phyloP scores from a whole-genome alignment of 2,888 invertebrate species.

The Polydrusus pterygomalis region DNA sequence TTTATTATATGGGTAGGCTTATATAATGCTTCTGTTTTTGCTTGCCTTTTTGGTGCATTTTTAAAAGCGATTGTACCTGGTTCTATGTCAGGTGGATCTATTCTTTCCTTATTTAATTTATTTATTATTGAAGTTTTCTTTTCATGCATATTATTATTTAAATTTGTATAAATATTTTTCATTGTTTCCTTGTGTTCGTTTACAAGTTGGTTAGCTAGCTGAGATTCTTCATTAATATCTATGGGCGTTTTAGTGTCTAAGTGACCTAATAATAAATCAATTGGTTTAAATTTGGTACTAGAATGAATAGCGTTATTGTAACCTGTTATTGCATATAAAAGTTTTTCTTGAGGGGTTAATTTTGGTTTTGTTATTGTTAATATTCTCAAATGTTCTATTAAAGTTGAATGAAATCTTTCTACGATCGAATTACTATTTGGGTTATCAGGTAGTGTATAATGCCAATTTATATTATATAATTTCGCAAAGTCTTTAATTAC shows the following conservation, averaged over 20 bases:
- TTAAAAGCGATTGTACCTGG: not conserved
- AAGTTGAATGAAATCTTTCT: constrained; percentile 18
- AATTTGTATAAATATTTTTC: not conserved
- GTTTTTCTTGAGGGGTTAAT: constrained; percentile 20
- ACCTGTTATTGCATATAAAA: not conserved
- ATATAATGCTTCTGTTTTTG: not conserved
- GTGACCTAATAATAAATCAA: constrained; percentile 9
- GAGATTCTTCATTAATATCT: not conserved
- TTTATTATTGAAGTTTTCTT: not conserved
- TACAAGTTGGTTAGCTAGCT: constrained; percentile 5
- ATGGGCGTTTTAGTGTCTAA: not conserved
- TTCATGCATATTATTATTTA: constrained; percentile 4
- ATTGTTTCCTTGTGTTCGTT: constrained; percentile 14
- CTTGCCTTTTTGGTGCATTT: not conserved
- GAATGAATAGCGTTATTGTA: constrained; percentile 21
- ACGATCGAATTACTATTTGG: constrained; percentile 11
- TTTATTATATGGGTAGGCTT: not conserved
- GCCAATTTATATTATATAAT: constrained; percentile 33
- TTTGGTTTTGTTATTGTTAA: constrained; percentile 6
- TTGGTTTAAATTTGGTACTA: constrained; percentile 13
- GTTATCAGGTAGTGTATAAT: constrained; percentile 14
- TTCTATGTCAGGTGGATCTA: not conserved
- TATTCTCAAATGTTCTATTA: constrained; percentile 1
- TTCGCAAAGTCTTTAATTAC: constrained; percentile 22
- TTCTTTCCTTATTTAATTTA: not conserved